phyloP scores from a whole-genome alignment of 1,140 invertebrate species.

The Cyclina sinensis region DNA sequence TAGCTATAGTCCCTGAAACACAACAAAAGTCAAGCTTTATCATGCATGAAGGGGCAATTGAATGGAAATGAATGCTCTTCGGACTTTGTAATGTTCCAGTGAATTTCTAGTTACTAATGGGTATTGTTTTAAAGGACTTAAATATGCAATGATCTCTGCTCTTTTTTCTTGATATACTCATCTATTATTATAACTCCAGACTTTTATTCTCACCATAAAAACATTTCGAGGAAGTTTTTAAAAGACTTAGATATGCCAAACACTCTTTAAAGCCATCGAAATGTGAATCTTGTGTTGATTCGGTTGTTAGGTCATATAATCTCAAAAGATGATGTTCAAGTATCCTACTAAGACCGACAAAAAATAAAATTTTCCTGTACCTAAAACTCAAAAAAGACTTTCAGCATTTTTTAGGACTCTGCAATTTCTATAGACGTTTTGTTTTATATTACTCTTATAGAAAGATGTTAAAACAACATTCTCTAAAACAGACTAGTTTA shows the following conservation, averaged over 20 bases:
- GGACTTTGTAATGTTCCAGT: conserved; percentile 47
- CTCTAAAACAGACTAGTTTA: conserved; percentile 55
- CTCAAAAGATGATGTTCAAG: conserved; percentile 52
- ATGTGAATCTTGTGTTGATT: conserved; percentile 61
- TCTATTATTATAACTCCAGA: conserved; percentile 60
- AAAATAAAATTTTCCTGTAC: conserved; percentile 65
- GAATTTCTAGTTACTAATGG: conserved; percentile 64
- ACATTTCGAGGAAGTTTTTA: conserved; percentile 69
- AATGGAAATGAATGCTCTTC: conserved; percentile 66
- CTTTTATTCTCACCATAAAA: conserved; percentile 67
- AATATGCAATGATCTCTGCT: conserved; percentile 62
- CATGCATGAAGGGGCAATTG: conserved; percentile 63
- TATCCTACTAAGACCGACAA: conserved; percentile 58
- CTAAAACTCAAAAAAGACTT: conserved; percentile 82
- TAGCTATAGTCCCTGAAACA: conserved; percentile 62
- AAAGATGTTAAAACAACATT: conserved; percentile 51
- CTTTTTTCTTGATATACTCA: conserved; percentile 75
- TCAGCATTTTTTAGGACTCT: conserved; percentile 86
- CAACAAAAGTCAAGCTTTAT: conserved; percentile 70
- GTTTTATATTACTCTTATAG: conserved; percentile 79
- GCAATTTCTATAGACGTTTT: conserved; percentile 84
- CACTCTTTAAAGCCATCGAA: conserved; percentile 60
- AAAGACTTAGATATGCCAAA: conserved; percentile 62
- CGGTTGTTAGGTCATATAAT: conserved; percentile 69
- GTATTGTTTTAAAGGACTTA: conserved; percentile 7